phyloP scores from a whole-genome alignment of 2,888 invertebrate genomes.

The Cantharis rustica region DNA sequence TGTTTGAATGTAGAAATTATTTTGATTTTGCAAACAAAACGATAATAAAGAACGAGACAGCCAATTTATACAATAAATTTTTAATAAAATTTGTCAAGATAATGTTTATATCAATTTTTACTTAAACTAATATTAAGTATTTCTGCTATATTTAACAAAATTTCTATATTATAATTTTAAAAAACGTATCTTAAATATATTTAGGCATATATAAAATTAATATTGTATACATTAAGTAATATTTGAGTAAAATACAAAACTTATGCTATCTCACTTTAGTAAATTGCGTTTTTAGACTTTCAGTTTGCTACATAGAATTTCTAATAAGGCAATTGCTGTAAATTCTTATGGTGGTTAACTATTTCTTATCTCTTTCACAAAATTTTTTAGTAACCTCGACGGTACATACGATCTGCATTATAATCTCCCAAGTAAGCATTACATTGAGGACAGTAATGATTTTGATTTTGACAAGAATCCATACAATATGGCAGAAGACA shows the following conservation, averaged over 20 bases:
- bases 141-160: not conserved
- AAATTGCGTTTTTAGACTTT: not conserved
- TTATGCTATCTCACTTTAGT: not conserved
- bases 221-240: not conserved
- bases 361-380: not conserved
- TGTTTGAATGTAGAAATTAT: not conserved
- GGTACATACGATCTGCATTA: conserved; percentile 31
- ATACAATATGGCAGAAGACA: conserved; percentile 35
- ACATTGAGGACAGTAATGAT: conserved; percentile 46
- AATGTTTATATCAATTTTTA: not conserved
- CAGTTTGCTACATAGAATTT: not conserved
- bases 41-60: not conserved
- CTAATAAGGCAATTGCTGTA: not conserved
- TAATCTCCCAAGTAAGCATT: conserved; percentile 54
- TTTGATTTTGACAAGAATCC: conserved; percentile 36
- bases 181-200: not conserved
- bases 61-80: not conserved
- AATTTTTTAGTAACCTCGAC: not conserved
- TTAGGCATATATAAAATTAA: not conserved
- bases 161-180: not conserved
- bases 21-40: not conserved
- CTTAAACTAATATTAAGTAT: not conserved
- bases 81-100: not conserved
- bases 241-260: not conserved
- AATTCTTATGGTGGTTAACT: not conserved